phyloP scores from a whole-genome alignment of 2,113 vertebrate genomes.

The Lota lota region DNA sequence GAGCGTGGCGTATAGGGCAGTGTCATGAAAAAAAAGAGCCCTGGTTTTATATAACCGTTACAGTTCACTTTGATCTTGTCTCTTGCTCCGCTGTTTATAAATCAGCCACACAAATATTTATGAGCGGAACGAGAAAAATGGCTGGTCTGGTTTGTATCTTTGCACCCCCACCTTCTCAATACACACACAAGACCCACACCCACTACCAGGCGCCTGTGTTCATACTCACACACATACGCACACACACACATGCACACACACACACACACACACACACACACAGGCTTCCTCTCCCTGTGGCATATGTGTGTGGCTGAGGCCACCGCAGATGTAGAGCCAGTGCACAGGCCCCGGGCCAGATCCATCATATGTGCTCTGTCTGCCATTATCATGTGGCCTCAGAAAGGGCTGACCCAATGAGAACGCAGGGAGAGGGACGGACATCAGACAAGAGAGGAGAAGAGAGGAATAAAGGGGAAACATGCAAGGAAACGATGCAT shows the following conservation, averaged over 20 bases:
- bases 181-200: too few relatives aligned
- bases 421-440: background rate
- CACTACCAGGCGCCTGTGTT: too few relatives aligned
- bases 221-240: too few relatives aligned
- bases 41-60: slow-evolving; percentile 66
- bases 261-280: too few relatives aligned
- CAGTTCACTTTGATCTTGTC: slow-evolving; percentile 72
- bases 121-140: slow-evolving; percentile 71
- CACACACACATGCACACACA: too few relatives aligned
- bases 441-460: background rate
- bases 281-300: slow-evolving; percentile 30
- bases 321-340: slow-evolving; percentile 56
- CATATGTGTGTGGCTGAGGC: slow-evolving; percentile 65
- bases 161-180: slow-evolving; percentile 23
- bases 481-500: background rate
- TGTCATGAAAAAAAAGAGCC: slow-evolving; percentile 44
- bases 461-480: background rate
- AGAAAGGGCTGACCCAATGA: slow-evolving; percentile 37
- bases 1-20: slow-evolving; percentile 47
- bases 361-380: slow-evolving; percentile 67
- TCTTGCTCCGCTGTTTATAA: slow-evolving; percentile 73
- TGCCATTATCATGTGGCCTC: slow-evolving; percentile 56
- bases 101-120: slow-evolving; percentile 80
- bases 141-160: slow-evolving; percentile 74
- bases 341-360: slow-evolving; percentile 62